Evolutionary conservation across 1,140 invertebrate species (phyloP), one percentile per base, ranked within the genome.

Genomic region (Nautilus pompilius): DNA sequence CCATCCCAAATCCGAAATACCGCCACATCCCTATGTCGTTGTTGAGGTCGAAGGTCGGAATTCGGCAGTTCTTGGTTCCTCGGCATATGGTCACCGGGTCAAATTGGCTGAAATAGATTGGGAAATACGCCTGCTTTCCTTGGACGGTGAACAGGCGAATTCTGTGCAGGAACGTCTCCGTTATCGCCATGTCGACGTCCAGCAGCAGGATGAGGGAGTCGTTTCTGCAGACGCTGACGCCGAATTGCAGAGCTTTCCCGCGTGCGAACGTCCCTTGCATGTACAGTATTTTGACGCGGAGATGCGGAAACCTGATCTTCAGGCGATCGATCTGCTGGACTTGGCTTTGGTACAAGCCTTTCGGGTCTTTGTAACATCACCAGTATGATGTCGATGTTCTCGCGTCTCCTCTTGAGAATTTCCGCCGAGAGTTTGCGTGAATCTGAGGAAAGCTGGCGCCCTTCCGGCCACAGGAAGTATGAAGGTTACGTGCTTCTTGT

Each of bases 31-130:
- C 95, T 29, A 81, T 84, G 45, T 88, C 83, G 65, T 92, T 87
- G 61, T 85, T 81, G 20, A 89, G 46, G n/a, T 55, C 26, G 33
- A 60, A 59, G 15, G 66, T 60, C 3, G 54, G 26, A 1, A 24
- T 10, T 0, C 62, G 64, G 20, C 73, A 71, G 66, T 70, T 45
- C 29, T 68, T 69, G n/a, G 73, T 63, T 5, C 91, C 90, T 5
- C 46, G 15, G 26, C 66, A 67, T 20, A 60, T 51, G 0, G 33
- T 57, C 2, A 32, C 24, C 2, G 66, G 66, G 83, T 95, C 89
- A 76, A 91, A 98, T 76, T 97, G 90, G 81, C 93, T 97, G 77
- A 94, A 98, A 17, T 98, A 93, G 63, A 98, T 92, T 0, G 96
- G 96, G 80, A 96, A 96, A 82, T 98, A 98, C 0, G 94, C 89